Evolutionary conservation across 2,113 vertebrate genomes (phyloP), one percentile per base, ranked within the genome.

Genomic region (Isichthys henryi): DNA sequence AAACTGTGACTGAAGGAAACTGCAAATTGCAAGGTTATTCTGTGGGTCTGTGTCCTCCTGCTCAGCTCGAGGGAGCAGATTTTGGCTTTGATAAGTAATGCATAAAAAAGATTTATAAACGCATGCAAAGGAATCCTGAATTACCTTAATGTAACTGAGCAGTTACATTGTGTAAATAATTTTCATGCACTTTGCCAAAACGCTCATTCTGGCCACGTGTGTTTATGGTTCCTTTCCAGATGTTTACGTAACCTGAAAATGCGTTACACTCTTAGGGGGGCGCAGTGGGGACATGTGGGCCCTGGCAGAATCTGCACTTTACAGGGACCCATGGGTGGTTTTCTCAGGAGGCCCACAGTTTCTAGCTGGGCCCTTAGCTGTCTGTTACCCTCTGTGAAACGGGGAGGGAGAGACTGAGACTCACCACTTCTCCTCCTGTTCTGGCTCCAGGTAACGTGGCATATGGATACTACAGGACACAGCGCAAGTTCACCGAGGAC

Each of bases 401-500:
- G n/a, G 62, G n/a, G n/a, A 66, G 58, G 9, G 58, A 27, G 56
- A 46, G 9, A 82, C 27, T 80, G 52, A 45, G 27, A 13, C 89
- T 21, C 3, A 77, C 31, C 19, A 0, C 1, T 90, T 91, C 48
- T 88, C 3, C 87, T 39, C 46, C 90, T 92, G 92, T n/a, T 93
- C 85, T 95, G 49, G 91, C 74, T 96, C 92, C 95, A 97, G 46
- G 92, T 95, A 96, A 97, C 92, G 91, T 94, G 95, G 94, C 93
- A 88, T 95, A 95, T 89, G 97, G 96, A 92, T 99, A 98, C 91
- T 97, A 97, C 90, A 96, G 98, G 95, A 97, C 97, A 66, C 98
- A 98, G 87, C 95, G 98, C 90, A 99, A 97, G 94, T 94, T 98
- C 94, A 95, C 96, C 87, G 97, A 99, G 92, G 97, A 97, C 90